Base-by-base conservation (phyloP, 2,888 invertebrate genomes). In the Leucophenga montana region DNA sequence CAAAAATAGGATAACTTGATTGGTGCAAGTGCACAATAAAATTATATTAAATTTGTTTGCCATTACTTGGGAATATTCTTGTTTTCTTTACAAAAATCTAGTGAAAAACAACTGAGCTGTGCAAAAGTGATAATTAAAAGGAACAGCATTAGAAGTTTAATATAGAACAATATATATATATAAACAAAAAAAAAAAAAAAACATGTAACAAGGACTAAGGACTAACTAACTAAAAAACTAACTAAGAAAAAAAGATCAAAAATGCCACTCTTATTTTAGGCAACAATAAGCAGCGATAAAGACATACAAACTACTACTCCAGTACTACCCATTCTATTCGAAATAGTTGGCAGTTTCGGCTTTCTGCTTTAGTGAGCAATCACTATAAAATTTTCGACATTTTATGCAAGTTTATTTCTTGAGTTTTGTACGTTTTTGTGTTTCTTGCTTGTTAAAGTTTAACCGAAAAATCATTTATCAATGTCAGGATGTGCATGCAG, bases 311-410 rank as follows among this genome's bases (percentile, higher is more conserved):
- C 74, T 39, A 39, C 39, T 39, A 8, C 11, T 39, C 8, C 33
- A 33, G 8, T 3, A 33, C 33, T 33, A 8, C 4, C 8, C 3
- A 8, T 33, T 5, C 33, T 33, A 33, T 33, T 33, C 39, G 39
- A 39, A 39, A 39, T 39, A 39, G 39, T 39, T 39, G 39, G 39
- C 39, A 39, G 39, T 39, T 39, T 39, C 11, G 39, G 39, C 39
- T 84, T 81, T 76, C 84, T 79, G 84, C 82, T 74, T 84, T 79
- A 83, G 78, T 82, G 80, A 81, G 68, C 84, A 81, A 77, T 83
- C 81, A 83, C 76, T 50, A 50, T 50, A 50, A 50, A 50, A 16
- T 50, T 50, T 18, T 16, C 50, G 18, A 50, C 50, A 50, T 50
- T 50, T 50, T 18, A 50, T 50, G 18, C 18, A 50, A 50, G 50